Base-by-base conservation (phyloP, 2,113 vertebrate genomes). In the Herpailurus yagouaroundi region DNA sequence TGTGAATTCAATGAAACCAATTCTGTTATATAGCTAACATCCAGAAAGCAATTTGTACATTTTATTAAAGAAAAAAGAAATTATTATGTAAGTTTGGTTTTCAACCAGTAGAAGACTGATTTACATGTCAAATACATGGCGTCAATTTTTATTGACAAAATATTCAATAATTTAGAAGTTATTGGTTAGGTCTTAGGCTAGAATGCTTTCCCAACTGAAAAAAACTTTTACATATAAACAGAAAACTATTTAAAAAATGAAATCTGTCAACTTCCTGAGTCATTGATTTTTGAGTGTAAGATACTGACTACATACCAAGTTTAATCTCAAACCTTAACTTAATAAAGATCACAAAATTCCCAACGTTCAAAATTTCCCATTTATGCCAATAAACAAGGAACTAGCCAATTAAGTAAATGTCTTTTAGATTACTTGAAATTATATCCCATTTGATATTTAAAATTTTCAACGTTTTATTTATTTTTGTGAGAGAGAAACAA, bases 391-490 rank as follows among this genome's bases (percentile, higher is more conserved):
- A 92, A 97, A 64, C 0, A 89, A 2, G 33, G 27, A 45, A 81
- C 19, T 19, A 82, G 14, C 31, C 64, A 89, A 89, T 91, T 52
- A 92, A 97, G 69, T 60, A 79, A 73, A 68, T 85, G 16, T 15
- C 68, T 84, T 92, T 89, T 86, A 89, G 14, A 93, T 66, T 81
- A 81, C 33, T 14, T 95, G 57, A 95, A 91, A 95, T 29, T 57
- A 52, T 4, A 74, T 12, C 23, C 9, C 8, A 74, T 19, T 41
- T 83, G 10, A 25, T 83, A 89, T 48, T 63, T 77, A 80, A 23
- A 21, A 21, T 23, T 60, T 25, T 60, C 7, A 60, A 60, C 18
- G 21, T 60, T 60, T 60, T 60, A 57, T 57, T 57, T 57, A 60
- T 25, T 23, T 60, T 9, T 60, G 21, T 23, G 57, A 60, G 57